phyloP scores from a whole-genome alignment of 2,797 vertebrate species.

The Malacoraja senta region DNA sequence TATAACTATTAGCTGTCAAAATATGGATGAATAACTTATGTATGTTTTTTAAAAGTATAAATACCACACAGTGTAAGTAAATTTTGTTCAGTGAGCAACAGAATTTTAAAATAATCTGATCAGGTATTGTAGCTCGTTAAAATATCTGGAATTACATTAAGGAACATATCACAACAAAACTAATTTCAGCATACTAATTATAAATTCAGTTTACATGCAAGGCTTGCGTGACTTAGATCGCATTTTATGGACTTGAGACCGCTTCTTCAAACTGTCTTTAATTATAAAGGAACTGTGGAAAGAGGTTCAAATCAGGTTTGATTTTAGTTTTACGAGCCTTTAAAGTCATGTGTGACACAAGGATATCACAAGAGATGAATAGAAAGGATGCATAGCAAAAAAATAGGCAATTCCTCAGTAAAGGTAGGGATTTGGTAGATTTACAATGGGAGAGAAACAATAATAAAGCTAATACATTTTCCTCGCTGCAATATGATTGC shows the following conservation, averaged over 20 bases:
- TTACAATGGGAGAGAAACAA: conserved; percentile 36
- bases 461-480: conserved; percentile 37
- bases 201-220: no score
- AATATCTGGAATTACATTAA: background rate
- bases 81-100: background rate
- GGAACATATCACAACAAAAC: background rate
- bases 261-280: background rate
- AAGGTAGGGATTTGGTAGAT: no score
- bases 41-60: background rate
- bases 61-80: background rate
- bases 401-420: no score
- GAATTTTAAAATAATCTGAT: background rate
- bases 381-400: no score
- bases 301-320: background rate
- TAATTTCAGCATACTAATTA: no score
- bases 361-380: no score
- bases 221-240: background rate
- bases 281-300: background rate
- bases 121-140: background rate
- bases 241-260: background rate
- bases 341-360: background rate
- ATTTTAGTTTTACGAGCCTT: background rate
- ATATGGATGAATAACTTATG: no score
- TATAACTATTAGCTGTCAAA: no score
- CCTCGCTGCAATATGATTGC: background rate